Base-by-base conservation (phyloP, 2,888 invertebrate genomes). In the Polydrusus cervinus region DNA sequence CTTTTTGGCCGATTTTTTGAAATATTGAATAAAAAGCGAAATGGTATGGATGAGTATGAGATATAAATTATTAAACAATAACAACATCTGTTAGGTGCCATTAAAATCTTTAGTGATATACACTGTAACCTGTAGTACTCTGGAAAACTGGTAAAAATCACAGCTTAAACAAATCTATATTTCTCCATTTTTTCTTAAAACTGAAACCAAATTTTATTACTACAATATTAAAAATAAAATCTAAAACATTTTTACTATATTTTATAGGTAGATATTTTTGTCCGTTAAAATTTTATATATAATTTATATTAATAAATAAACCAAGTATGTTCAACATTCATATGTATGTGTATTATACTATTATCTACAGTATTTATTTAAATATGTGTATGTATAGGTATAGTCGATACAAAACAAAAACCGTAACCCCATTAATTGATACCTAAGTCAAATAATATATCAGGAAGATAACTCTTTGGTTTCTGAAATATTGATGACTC, bases 221-320 rank as follows among this genome's bases (percentile, higher is more conserved):
- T 34, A 11, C 10, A 14, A 38, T 38, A 60, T 30, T 55, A 55
- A 34, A 55, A 55, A 55, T 55, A 60, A 60, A 38, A 14, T 38
- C 18, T 18, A 16, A 38, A 57, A 57, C 51, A 51, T 51, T 51
- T 11, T 20, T 34, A 8, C 34, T 34, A 34, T 51, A 47, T 16
- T 5, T 14, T 55, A 60, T 34, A 34, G 1, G 10, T 60, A 60
- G 38, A 60, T 38, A 60, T 62, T 53, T 49, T 43, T 67, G 20
- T 40, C 55, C 43, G 43, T 57, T 68, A 60, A 16, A 61, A 61
- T 60, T 61, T 38, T 69, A 47, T 43, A 69, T 69, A 69, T 60
- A 69, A 60, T 69, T 69, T 69, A 69, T 69, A 61, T 61, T 60
- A 30, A 51, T 69, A 69, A 69, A 69, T 34, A 69, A 69, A 69